Percentiles rank a stretch among this genome's conserved stretches.
Conservation (phyloP, 2,113 vertebrate genomes). For the Pachyramphus minor region DNA sequence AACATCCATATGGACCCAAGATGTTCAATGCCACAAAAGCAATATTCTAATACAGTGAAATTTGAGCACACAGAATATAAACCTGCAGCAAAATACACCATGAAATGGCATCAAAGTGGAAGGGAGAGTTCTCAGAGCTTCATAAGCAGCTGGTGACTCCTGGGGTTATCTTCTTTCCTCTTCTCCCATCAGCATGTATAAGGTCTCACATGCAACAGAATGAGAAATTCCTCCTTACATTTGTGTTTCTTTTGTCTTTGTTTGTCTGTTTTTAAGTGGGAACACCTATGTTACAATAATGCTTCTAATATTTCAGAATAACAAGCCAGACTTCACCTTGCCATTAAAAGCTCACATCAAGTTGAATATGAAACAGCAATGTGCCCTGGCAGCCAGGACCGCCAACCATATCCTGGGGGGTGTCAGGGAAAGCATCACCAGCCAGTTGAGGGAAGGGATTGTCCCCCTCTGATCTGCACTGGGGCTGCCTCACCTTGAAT, state of each 20-base stretch:
- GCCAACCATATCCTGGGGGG: not conserved
- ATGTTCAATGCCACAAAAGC: not conserved
- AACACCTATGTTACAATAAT: not conserved
- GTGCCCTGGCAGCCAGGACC: not conserved
- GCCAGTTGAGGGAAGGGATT: not conserved
- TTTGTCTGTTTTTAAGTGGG: not conserved
- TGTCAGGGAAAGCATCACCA: not conserved
- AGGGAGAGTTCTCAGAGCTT: not conserved
- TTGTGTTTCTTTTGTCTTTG: not conserved
- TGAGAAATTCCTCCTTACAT: not conserved
- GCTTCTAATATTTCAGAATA: not conserved
- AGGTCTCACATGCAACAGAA: not conserved
- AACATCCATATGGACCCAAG: not conserved
- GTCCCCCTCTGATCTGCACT: not conserved
- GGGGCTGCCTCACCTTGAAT: not conserved
- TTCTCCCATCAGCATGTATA: not conserved
- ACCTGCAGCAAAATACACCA: not conserved
- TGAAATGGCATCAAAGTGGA: not conserved
- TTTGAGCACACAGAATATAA: not conserved
- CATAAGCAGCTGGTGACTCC: not conserved
- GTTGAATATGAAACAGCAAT: not conserved
- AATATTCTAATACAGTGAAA: not conserved
- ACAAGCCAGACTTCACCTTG: not conserved
- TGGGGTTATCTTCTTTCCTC: not conserved
- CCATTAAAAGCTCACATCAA: not conserved